phyloP scores from a whole-genome alignment of 2,113 vertebrate species.

The Spilogale gracilis region DNA sequence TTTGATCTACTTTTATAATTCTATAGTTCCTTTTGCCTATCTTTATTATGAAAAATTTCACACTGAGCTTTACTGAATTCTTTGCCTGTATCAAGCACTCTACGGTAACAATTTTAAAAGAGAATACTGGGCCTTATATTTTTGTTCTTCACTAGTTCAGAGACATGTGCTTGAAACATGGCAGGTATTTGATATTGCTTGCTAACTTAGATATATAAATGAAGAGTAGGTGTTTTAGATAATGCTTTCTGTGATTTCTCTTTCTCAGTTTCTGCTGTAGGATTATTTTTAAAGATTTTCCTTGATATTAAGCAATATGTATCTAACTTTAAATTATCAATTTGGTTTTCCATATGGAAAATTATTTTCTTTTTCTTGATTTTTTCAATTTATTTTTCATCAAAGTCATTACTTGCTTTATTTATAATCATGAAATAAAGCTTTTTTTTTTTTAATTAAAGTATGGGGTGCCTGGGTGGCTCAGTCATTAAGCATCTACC shows the following conservation, averaged over 20 bases:
- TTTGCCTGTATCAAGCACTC: not conserved
- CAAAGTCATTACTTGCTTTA: not conserved
- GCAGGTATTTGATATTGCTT: not conserved
- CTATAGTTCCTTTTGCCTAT: not conserved
- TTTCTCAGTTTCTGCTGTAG: not conserved
- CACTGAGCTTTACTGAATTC: not conserved
- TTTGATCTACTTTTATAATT: not conserved
- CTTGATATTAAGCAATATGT: not conserved
- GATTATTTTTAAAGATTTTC: not conserved
- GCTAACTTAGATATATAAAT: not conserved
- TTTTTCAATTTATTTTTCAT: too few relatives aligned
- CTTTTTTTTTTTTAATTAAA: not conserved
- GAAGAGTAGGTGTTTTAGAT: not conserved
- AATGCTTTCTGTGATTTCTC: not conserved
- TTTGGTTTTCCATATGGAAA: not conserved
- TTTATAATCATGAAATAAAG: not conserved
- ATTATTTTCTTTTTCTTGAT: not conserved
- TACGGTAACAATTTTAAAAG: not conserved
- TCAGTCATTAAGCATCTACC: too few relatives aligned
- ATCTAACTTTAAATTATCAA: not conserved
- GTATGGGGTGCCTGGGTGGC: too few relatives aligned
- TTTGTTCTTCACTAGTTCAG: not conserved
- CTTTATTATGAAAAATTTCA: not conserved
- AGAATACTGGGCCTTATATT: not conserved
- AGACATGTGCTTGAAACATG: not conserved